Base-by-base conservation (phyloP, 2,113 vertebrate species). In the Excalfactoria chinensis region DNA sequence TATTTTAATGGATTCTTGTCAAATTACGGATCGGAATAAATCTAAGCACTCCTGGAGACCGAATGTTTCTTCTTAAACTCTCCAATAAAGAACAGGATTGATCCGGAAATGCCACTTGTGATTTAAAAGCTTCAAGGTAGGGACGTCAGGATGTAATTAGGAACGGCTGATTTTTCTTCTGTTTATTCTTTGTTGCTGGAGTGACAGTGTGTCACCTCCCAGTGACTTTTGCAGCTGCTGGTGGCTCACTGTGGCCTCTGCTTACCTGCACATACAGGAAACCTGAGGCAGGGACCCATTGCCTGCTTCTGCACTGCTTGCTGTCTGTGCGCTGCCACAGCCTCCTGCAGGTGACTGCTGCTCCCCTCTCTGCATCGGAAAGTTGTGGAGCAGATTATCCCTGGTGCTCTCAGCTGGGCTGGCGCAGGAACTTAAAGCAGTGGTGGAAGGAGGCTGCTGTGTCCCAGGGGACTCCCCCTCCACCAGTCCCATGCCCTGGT, bases 51-150 rank as follows among this genome's bases (percentile, higher is more conserved):
- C 81, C 78, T 51, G 44, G 69, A 72, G 72, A 89, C 70, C 25
- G 46, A 84, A 72, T 58, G 67, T 93, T 93, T 96, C 85, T 84
- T 89, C 62, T 87, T 89, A 92, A 93, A 94, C 67, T 94, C 92
- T 96, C 89, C 23, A 63, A 56, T 79, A 95, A 91, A 85, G 89
- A 95, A 77, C 77, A 84, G 84, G 84, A 93, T 91, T 94, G 90
- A 92, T 93, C 91, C 85, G 63, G 83, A 94, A 92, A 84, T 92
- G 93, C 91, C 84, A 80, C 56, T 77, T 74, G 79, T 88, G 88
- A 92, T 87, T 93, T 83, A 83, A 89, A 87, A 88, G 72, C 84
- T 90, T 55, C 62, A 69, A 76, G 75, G 88, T 88, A 74, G 87
- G 84, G 60, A 58, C 3, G 0, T 34, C 1, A 11, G 22, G 73